Percentiles rank a stretch among this genome's conserved stretches.
Conservation (phyloP, 2,113 vertebrate species). For the Anguilla japonica region DNA sequence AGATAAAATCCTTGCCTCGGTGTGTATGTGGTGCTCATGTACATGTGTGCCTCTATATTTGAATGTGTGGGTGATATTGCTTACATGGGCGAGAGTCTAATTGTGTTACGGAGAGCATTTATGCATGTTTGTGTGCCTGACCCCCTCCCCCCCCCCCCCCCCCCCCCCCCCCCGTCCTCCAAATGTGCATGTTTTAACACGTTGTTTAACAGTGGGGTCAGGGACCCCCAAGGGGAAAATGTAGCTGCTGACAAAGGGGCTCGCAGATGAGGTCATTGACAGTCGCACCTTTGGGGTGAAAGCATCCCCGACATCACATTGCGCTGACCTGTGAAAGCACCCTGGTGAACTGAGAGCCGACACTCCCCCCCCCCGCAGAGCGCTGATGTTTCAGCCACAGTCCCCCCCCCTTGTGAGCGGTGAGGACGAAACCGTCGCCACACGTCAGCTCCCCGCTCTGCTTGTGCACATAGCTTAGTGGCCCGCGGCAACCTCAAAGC, state of each 20-base stretch:
- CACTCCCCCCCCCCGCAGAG: neutral
- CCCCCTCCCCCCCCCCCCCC: neutral
- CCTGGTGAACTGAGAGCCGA: neutral
- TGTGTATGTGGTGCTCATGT: conserved; percentile 17
- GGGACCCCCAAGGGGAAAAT: neutral
- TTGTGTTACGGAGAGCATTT: neutral
- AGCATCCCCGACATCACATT: neutral
- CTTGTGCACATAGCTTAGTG: neutral
- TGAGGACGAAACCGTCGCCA: neutral
- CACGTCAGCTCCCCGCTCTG: neutral
- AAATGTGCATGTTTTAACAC: neutral
- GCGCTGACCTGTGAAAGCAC: conserved; percentile 2
- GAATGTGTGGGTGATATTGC: neutral
- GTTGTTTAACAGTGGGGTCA: neutral
- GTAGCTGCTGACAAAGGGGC: neutral
- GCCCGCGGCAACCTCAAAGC: neutral
- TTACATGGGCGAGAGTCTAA: neutral
- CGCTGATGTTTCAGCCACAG: neutral
- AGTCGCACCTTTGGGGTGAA: neutral
- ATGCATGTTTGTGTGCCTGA: conserved; percentile 3
- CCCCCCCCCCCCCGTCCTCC: neutral
- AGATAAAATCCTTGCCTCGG: conserved; percentile 17
- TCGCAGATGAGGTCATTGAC: neutral
- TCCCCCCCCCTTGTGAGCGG: neutral
- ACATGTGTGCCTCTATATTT: conserved; percentile 8